phyloP scores from a whole-genome alignment of 64 coral and sea anemone genomes.

The Actinia tenebrosa region DNA sequence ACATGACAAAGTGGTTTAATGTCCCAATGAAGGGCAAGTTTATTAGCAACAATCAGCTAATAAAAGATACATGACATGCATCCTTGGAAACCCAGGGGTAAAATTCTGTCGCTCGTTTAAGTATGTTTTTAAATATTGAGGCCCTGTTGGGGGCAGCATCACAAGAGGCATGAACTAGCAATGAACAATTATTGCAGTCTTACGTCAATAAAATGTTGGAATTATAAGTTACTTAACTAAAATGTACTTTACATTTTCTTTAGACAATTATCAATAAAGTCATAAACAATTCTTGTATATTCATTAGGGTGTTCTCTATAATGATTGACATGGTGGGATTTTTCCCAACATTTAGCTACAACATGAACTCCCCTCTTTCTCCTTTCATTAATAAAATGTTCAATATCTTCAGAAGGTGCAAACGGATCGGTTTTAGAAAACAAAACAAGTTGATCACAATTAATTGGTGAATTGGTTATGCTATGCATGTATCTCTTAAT shows the following conservation, averaged over 20 bases:
- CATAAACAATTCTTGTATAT: constrained; percentile 52
- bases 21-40: no score
- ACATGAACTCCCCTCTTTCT: constrained; percentile 61
- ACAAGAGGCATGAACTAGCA: no score
- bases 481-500: constrained; percentile 54
- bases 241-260: not conserved
- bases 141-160: no score
- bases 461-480: constrained; percentile 37
- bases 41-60: no score
- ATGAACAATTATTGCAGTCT: no score
- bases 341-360: constrained; percentile 72
- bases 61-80: no score
- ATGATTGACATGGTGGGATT: constrained; percentile 88
- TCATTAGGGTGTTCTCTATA: constrained; percentile 82
- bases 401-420: constrained; percentile 75
- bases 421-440: constrained; percentile 81
- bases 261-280: constrained; percentile 15
- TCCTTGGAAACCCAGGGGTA: no score
- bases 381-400: constrained; percentile 44
- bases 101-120: no score
- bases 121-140: no score
- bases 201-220: no score
- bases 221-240: no score
- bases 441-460: constrained; percentile 51
- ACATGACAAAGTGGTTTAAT: no score